Evolutionary conservation across 2,113 vertebrate genomes (phyloP), one percentile per base, ranked within the genome.

Genomic region (Australoheros scitulus): DNA sequence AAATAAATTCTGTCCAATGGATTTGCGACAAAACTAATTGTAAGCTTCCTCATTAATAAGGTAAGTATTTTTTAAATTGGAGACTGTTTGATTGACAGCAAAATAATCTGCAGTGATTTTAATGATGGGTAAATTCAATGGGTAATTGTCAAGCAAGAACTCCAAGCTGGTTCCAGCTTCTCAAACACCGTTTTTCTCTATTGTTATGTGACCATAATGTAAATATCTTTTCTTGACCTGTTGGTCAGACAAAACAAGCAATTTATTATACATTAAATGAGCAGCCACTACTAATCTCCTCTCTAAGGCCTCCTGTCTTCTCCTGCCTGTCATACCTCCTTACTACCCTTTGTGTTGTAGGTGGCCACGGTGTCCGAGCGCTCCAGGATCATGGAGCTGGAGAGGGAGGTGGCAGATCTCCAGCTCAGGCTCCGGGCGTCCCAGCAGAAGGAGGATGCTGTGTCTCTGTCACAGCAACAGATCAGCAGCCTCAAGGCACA

Each of bases 381-480:
- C 82, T 99, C 98, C 34, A 95, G 97, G 41, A 99, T 99, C 92
- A 99, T 99, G 98, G 98, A 99, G 88, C 95, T 99, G 87, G 98
- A 99, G 87, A 95, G 96, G 93, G 98, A 99, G 68, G 97, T 97
- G 77, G 83, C 96, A 0, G 97, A 98, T 61, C 95, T 99, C 6
- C 96, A 96, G 50, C 96, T 97, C 38, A 94, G 96, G 82, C 89
- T 98, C 6, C 95, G 97, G 83, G 96, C 96, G 38, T 96, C 79
- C 59, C 96, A 96, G 60, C 95, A 96, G 65, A 85, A 95, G 1
- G 96, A 96, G 36, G 96, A 96, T 3, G 90, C 94, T 0, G 94
- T 15, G 56, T 93, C 94, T 18, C 89, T 93, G 50, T 94, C 94
- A 15, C 94, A 93, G 92, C 91, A 93, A 10, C 94, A 95, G 88